Conservation (phyloP, 2,888 invertebrate species). For the Oxytorus armatus region DNA sequence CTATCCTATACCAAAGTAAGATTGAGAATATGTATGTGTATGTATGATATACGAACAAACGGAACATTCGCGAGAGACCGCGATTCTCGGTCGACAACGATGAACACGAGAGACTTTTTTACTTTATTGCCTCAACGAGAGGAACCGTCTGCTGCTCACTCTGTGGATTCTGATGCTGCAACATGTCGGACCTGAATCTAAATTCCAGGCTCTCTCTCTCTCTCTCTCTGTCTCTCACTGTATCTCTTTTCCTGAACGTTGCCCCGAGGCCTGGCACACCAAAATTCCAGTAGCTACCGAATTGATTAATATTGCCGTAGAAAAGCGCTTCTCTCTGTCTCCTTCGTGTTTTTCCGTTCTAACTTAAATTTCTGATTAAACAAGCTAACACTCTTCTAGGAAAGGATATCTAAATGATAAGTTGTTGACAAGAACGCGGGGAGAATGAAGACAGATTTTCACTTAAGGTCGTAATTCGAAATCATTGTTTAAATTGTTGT, state of each 20-base stretch:
- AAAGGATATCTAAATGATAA: background rate
- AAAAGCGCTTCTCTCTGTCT: background rate
- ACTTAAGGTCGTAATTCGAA: slow-evolving; percentile 3
- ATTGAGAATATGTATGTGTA: background rate
- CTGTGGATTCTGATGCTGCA: slow-evolving; percentile 37
- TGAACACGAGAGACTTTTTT: slow-evolving; percentile 55
- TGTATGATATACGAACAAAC: slow-evolving; percentile 28
- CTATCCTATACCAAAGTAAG: slow-evolving; percentile 22
- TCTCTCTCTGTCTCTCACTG: slow-evolving; percentile 60
- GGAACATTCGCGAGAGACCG: slow-evolving; percentile 48
- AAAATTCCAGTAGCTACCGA: slow-evolving; percentile 45
- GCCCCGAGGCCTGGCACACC: slow-evolving; percentile 45
- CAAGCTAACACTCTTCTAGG: background rate
- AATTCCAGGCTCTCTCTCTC: slow-evolving; percentile 54
- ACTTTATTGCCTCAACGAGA: slow-evolving; percentile 53
- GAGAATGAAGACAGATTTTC: slow-evolving; percentile 18
- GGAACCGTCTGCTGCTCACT: slow-evolving; percentile 39
- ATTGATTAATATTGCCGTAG: slow-evolving; percentile 49
- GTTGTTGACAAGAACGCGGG: background rate
- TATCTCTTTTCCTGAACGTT: slow-evolving; percentile 67
- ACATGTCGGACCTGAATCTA: slow-evolving; percentile 62
- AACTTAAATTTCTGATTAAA: slow-evolving; percentile 38
- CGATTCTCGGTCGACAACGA: slow-evolving; percentile 48
- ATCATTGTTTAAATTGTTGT: no score
- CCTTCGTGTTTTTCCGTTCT: slow-evolving; percentile 4